Evolutionary conservation across 2,888 invertebrate genomes (phyloP).

Genomic region (Andrena chrysosceles): DNA sequence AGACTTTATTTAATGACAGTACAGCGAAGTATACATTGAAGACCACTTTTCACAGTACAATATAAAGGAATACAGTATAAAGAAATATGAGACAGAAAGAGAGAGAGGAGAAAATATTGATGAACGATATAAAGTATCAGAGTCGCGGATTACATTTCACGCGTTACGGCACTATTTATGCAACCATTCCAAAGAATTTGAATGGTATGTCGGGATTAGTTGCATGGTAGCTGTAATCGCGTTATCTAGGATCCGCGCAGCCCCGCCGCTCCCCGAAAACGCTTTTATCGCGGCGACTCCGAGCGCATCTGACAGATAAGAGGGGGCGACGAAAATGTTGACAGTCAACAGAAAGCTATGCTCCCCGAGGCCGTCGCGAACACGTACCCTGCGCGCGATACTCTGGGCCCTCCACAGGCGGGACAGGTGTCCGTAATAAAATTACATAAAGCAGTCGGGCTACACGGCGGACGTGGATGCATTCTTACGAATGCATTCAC

Average conservation of each 20-base stretch:
- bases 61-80: neutral
- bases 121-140: constrained; percentile 29
- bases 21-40: neutral
- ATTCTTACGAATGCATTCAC: constrained; percentile 77
- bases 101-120: constrained; percentile 8
- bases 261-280: constrained; percentile 4
- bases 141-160: constrained; percentile 37
- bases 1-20: neutral
- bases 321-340: constrained; percentile 37
- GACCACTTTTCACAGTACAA: too few relatives aligned
- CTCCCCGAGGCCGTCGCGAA: constrained; percentile 4
- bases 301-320: constrained; percentile 56
- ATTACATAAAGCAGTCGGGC: constrained; percentile 68
- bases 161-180: constrained; percentile 43
- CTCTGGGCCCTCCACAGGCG: constrained; percentile 13
- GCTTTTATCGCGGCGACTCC: constrained; percentile 27
- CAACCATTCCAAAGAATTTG: constrained; percentile 16
- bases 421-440: constrained; percentile 71
- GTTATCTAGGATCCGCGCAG: constrained; percentile 25
- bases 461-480: constrained; percentile 67
- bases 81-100: neutral
- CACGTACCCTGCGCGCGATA: constrained; percentile 22
- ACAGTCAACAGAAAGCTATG: constrained; percentile 37
- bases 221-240: constrained; percentile 33
- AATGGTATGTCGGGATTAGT: constrained; percentile 18